phyloP scores from a whole-genome alignment of 1,140 invertebrate species.

The Apis cerana region DNA sequence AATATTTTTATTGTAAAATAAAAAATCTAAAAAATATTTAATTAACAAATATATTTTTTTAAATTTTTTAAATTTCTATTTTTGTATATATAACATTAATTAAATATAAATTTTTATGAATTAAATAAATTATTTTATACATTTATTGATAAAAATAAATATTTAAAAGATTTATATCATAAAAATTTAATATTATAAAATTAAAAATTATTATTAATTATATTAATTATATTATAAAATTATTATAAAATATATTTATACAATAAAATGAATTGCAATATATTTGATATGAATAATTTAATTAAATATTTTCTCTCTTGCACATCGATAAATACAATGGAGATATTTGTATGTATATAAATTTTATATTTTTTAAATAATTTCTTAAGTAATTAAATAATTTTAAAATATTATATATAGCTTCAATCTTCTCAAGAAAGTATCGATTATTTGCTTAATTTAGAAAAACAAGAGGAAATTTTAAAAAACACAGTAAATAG shows the following conservation, averaged over 20 bases:
- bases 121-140: not conserved
- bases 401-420: not conserved
- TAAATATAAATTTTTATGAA: not conserved
- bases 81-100: not conserved
- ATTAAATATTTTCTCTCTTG: constrained; percentile 76
- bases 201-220: not conserved
- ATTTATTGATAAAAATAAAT: not conserved
- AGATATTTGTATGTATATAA: constrained; percentile 69
- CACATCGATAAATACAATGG: constrained; percentile 72
- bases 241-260: no score
- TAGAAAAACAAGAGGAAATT: constrained; percentile 73
- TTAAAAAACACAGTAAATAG: constrained; percentile 77
- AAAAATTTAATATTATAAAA: not conserved
- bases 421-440: constrained; percentile 2
- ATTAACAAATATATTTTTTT: not conserved
- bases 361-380: not conserved
- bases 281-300: constrained; percentile 30
- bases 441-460: constrained; percentile 47
- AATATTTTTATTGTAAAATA: not conserved
- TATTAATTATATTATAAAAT: not conserved
- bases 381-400: not conserved
- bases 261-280: constrained; percentile 14
- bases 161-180: not conserved
- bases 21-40: not conserved
- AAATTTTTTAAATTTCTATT: not conserved